Conservation (phyloP, 2,797 vertebrate species). For the Adelosebastes latens region DNA sequence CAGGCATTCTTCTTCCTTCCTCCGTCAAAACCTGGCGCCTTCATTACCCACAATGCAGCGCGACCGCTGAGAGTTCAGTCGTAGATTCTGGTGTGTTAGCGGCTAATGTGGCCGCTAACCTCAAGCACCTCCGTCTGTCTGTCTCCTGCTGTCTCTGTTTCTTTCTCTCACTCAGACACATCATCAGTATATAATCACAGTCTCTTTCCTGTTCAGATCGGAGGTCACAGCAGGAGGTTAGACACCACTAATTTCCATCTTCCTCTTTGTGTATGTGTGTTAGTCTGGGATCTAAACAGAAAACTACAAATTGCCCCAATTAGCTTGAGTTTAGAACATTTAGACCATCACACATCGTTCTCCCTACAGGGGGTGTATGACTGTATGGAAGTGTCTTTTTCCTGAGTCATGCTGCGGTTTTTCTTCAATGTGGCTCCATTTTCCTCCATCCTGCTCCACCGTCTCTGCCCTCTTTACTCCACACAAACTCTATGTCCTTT, state of each 20-base stretch:
- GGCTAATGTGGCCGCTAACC: neutral
- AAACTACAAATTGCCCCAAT: neutral
- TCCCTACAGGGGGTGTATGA: neutral
- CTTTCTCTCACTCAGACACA: neutral
- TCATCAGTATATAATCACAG: neutral
- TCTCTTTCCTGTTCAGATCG: neutral
- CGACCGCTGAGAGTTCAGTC: too few relatives aligned
- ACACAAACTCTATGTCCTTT: neutral
- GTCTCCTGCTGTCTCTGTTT: neutral
- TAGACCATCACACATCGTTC: neutral
- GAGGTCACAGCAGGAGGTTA: neutral
- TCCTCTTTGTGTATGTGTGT: too few relatives aligned
- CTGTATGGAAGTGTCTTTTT: neutral
- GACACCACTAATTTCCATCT: neutral
- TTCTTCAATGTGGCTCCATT: neutral
- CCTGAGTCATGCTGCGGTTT: neutral
- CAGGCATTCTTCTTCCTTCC: too few relatives aligned
- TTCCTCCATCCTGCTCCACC: neutral
- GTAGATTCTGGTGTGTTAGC: neutral
- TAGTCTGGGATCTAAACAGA: neutral
- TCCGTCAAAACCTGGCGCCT: too few relatives aligned
- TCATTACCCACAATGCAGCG: too few relatives aligned
- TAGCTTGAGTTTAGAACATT: neutral
- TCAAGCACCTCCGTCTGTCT: neutral
- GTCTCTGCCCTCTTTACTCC: neutral